These are phyloP conservation scores for Eupeodes latifasciatus DNA, from an alignment of 2,888 invertebrate genomes.

Conservation along the genomic window DNA sequence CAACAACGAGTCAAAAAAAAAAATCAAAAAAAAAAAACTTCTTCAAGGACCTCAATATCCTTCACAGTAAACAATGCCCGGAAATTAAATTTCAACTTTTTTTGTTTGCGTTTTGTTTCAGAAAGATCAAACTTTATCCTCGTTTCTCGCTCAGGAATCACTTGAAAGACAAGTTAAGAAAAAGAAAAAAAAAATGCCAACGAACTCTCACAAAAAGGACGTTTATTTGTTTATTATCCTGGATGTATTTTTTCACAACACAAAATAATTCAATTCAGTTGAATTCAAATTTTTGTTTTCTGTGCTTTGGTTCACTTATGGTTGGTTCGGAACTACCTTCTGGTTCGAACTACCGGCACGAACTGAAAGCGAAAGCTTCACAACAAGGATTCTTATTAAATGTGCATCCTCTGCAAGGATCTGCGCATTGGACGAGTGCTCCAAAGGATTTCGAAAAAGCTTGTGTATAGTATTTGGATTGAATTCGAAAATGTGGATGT, in stretches of 20 bases:
- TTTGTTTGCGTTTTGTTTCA: neutral
- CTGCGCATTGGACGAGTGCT: conserved; percentile 51
- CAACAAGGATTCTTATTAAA: conserved; percentile 65
- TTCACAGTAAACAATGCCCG: conserved; percentile 68
- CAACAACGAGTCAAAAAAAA: neutral
- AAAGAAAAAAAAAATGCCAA: neutral
- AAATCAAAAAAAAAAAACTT: conserved; percentile 30
- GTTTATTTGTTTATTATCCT: conserved; percentile 41
- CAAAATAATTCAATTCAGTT: neutral
- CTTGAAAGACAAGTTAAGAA: neutral
- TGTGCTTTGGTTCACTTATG: neutral
- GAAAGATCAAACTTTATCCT: conserved; percentile 24
- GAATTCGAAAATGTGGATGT: conserved; percentile 41
- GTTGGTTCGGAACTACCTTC: conserved; percentile 37
- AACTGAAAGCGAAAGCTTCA: conserved; percentile 74
- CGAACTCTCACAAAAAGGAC: conserved; percentile 13
- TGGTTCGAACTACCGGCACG: conserved; percentile 74
- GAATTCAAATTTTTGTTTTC: neutral
- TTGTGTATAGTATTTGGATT: neutral
- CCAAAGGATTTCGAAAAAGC: conserved; percentile 53
- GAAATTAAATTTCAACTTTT: conserved; percentile 53
- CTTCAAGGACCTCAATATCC: conserved; percentile 67
- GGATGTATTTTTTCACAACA: neutral
- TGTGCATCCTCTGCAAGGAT: conserved; percentile 40
- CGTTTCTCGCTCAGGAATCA: neutral